phyloP scores from a whole-genome alignment of 1,140 invertebrate species.

The Drosophila novamexicana region DNA sequence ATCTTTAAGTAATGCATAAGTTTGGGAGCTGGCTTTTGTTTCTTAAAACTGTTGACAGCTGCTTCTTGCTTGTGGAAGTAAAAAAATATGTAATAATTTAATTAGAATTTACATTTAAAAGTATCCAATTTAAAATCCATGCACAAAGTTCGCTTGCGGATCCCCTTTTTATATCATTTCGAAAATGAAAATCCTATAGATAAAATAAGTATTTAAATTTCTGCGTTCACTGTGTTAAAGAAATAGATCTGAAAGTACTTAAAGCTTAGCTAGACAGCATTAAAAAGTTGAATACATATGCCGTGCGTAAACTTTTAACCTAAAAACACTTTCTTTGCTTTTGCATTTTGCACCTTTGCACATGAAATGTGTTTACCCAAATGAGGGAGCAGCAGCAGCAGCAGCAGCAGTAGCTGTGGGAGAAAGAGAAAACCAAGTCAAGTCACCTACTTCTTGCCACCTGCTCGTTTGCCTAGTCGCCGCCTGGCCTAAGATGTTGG shows the following conservation, averaged over 20 bases:
- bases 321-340: slow-evolving; percentile 31
- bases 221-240: no score
- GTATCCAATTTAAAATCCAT: neutral
- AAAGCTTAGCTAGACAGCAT: slow-evolving; percentile 16
- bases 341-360: slow-evolving; percentile 61
- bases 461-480: slow-evolving; percentile 45
- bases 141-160: no score
- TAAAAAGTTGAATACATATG: slow-evolving; percentile 26
- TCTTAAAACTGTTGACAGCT: neutral
- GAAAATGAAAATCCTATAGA: no score
- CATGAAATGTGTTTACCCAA: slow-evolving; percentile 71
- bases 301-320: slow-evolving; percentile 35
- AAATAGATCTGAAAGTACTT: slow-evolving; percentile 9
- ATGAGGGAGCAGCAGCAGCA: slow-evolving; percentile 1
- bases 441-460: slow-evolving; percentile 35
- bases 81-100: neutral
- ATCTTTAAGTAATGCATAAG: neutral
- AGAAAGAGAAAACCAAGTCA: slow-evolving; percentile 27
- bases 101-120: neutral
- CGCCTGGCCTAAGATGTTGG: slow-evolving; percentile 63
- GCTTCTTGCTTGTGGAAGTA: neutral
- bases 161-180: no score
- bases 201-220: neutral
- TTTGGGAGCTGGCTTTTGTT: neutral
- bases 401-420: neutral